Base-by-base conservation (phyloP, 2,113 vertebrate genomes). In the Siniperca knerii region DNA sequence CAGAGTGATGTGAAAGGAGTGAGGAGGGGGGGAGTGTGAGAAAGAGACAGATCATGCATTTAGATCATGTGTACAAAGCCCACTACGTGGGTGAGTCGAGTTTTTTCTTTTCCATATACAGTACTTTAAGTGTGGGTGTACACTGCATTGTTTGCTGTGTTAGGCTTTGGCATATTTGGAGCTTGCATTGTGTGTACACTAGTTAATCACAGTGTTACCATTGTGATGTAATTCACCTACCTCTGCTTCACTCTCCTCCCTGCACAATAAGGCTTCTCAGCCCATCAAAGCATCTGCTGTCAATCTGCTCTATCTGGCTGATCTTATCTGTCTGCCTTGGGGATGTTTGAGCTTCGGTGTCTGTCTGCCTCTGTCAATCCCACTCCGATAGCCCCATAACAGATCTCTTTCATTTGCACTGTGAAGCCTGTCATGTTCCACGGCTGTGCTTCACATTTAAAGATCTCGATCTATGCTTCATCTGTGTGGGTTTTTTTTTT, bases 41-140 rank as follows among this genome's bases (percentile, higher is more conserved):
- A 64, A 77, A 75, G 37, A 84, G 66, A 69, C 71, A 84, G 82
- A 82, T 89, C 86, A 57, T 89, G 82, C 65, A 83, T 92, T 86
- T 83, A 88, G 89, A 92, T 90, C 69, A 72, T 85, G 87, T 89
- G 87, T 82, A 75, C 84, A 87, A 89, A 90, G 78, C 88, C 76
- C 69, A 65, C 77, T 88, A 91, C 89, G 93, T 92, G 93, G 90
- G 84, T 82, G 93, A 90, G 68, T 70, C 58, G 3, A 90, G 85
- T 83, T 69, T 87, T 79, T 84, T 81, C 79, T 87, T 69, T 55
- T 92, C 69, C 77, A 77, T 55, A 75, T 87, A 87, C 84, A 62
- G 79, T 79, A 75, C n/a, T 81, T 29, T 23, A 23, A 37, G 87
- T 60, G 90, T 94, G 89, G 89, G 92, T 77, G 88, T 90, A 71